A percentile compares a stretch with the other conserved stretches of the same genome.
Evolutionary conservation across 2,797 vertebrate species (phyloP).

Genomic region (Muscicapa comitata): DNA sequence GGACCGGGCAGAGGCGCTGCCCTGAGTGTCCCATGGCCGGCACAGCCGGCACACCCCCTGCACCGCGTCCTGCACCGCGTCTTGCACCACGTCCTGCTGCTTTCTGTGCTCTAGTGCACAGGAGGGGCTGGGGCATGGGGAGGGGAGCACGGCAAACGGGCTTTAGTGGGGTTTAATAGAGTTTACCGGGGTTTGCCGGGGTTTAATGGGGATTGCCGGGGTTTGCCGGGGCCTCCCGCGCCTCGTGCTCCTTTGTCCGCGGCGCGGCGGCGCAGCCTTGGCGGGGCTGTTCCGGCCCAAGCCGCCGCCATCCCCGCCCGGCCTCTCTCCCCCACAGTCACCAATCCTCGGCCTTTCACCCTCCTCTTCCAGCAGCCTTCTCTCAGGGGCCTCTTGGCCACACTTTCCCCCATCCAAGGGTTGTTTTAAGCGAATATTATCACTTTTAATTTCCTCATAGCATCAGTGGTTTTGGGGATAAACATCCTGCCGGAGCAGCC

Average conservation of each 20-base stretch:
- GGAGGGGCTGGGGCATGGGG: background rate
- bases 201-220: background rate
- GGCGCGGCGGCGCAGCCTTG: background rate
- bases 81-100: accelerated
- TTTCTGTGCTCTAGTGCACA: accelerated
- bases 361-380: background rate
- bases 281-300: background rate
- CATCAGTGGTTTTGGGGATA: background rate
- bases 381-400: background rate
- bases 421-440: background rate
- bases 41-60: accelerated
- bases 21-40: background rate
- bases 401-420: accelerated
- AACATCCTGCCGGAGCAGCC: accelerated
- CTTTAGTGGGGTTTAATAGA: background rate
- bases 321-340: accelerated
- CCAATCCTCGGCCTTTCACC: accelerated
- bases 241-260: constrained; percentile 15
- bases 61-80: no score
- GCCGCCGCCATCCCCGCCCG: background rate
- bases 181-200: accelerated
- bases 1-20: background rate
- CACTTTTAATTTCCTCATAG: accelerated
- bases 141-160: background rate
- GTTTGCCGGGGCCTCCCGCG: background rate